Evolutionary conservation across 2,888 invertebrate species (phyloP), one percentile per base, ranked within the genome.

Genomic region (Bugulina stolonifera): DNA sequence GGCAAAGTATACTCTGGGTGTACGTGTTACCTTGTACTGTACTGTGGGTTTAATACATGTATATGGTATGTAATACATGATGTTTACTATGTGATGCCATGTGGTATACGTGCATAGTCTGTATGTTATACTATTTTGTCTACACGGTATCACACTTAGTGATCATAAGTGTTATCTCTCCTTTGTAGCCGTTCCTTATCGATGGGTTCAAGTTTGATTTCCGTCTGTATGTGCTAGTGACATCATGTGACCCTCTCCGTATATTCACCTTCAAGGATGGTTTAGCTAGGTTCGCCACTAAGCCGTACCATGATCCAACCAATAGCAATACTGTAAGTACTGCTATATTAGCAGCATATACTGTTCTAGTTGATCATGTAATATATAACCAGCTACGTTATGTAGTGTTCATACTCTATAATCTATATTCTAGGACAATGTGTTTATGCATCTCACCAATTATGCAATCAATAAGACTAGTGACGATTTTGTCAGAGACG

Each of bases 171-270:
- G 43, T 43, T 43, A 18, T 25, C 57, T 25, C n/a, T 64, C 73
- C 25, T 35, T 78, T 83, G 22, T 81, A 91, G 88, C 94, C 94
- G 0, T 91, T 91, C 76, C 87, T 94, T 69, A 91, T 94, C 72
- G 94, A 95, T 82, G 93, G 93, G 0, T 94, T 91, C 83, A 95
- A 95, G 86, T 94, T 94, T 83, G 95, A 95, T 84, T 88, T 95
- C 73, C 88, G 95, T 74, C 89, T 94, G 18, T 95, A 95, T 83
- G 90, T 91, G 0, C 86, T 95, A 35, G 91, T 95, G 74, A 93
- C 94, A 0, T 93, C 93, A 0, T 93, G 93, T 81, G 93, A 94
- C 85, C 94, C 94, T 0, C 87, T 95, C 55, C 87, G 94, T 76
- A 89, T 94, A 76, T 95, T 92, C 83, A 90, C 94, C 5, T 94